Conservation (phyloP, 2,888 invertebrate species). For the Pristionchus japonicus region DNA sequence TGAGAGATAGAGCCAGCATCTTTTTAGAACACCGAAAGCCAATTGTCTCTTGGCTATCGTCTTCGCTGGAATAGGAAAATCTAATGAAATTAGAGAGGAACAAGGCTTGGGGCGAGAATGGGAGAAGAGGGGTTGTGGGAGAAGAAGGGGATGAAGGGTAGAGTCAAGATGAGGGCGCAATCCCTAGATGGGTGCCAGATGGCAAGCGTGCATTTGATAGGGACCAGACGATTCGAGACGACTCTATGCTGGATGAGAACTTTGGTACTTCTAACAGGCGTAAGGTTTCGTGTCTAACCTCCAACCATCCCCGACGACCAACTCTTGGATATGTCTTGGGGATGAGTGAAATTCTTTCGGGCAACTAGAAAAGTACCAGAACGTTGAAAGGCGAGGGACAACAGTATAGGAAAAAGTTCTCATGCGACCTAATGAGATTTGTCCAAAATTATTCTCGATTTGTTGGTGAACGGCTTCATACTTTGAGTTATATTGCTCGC, state of each 20-base stretch:
- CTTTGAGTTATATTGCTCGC: background rate
- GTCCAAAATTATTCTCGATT: background rate
- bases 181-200: background rate
- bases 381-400: no score
- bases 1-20: background rate
- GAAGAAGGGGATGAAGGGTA: background rate
- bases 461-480: background rate
- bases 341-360: no score
- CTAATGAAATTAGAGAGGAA: slow-evolving; percentile 2
- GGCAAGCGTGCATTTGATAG: background rate
- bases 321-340: no score
- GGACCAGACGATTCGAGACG: background rate
- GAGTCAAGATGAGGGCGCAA: background rate
- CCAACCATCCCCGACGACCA: no score
- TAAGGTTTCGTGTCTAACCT: no score
- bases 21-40: background rate
- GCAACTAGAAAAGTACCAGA: no score
- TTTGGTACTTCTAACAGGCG: background rate
- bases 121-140: background rate
- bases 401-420: no score
- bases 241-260: no score
- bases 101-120: slow-evolving; percentile 6
- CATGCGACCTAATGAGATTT: background rate
- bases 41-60: background rate
- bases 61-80: background rate